phyloP scores from a whole-genome alignment of 2,797 vertebrate species.

The Fundulus diaphanus region DNA sequence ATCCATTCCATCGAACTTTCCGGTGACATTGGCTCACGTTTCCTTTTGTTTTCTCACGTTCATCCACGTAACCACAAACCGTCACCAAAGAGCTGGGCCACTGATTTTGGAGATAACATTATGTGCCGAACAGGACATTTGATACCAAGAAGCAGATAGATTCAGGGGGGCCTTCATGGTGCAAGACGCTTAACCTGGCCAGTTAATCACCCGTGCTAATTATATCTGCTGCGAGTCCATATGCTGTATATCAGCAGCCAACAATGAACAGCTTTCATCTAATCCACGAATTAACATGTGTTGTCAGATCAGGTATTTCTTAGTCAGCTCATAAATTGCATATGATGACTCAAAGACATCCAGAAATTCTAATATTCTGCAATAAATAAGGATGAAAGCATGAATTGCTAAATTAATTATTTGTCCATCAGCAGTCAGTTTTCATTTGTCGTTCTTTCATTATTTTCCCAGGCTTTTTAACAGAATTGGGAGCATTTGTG shows the following conservation, averaged over 20 bases:
- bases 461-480: background rate
- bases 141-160: slow-evolving; percentile 57
- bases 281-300: slow-evolving; percentile 28
- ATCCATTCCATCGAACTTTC: slow-evolving; percentile 20
- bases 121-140: slow-evolving; percentile 25
- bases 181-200: slow-evolving; percentile 75
- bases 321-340: slow-evolving; percentile 6
- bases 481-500: background rate
- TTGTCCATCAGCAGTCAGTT: background rate
- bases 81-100: slow-evolving; percentile 32
- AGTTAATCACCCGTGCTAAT: slow-evolving; percentile 77
- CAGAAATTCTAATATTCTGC: background rate
- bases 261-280: slow-evolving; percentile 52
- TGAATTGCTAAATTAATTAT: background rate
- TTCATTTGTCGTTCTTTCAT: background rate
- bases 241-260: slow-evolving; percentile 63
- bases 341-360: slow-evolving; percentile 2
- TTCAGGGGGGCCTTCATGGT: slow-evolving; percentile 48
- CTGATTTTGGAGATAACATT: slow-evolving; percentile 43
- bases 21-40: slow-evolving; percentile 28
- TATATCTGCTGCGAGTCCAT: slow-evolving; percentile 72
- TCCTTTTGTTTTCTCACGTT: slow-evolving; percentile 45
- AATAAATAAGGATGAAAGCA: background rate
- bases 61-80: slow-evolving; percentile 41
- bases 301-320: slow-evolving; percentile 30